Evolutionary conservation across 2,797 vertebrate genomes (phyloP).

Genomic region (Pseudotriccus pelzelni): DNA sequence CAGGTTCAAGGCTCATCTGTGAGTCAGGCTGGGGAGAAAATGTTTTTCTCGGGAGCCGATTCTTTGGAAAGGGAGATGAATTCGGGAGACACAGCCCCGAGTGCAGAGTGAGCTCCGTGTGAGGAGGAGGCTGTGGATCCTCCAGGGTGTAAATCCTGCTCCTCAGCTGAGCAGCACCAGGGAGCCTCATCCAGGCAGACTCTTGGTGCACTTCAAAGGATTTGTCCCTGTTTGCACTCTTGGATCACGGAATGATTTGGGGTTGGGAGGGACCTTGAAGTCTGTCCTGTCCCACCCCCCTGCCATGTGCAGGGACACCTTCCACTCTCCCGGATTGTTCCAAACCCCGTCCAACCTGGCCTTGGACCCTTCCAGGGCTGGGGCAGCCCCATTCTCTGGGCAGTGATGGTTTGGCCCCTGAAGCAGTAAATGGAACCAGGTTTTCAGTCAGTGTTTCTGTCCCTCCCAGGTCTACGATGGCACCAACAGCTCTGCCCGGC

Average conservation of each 20-base stretch:
- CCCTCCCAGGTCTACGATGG: conserved; percentile 90
- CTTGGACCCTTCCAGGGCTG: background rate
- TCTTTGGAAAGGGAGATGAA: background rate
- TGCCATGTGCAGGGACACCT: background rate
- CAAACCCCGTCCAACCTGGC: too few relatives aligned
- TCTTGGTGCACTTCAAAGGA: rapidly evolving
- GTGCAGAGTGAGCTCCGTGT: background rate
- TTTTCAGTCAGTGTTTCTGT: background rate
- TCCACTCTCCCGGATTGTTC: rapidly evolving
- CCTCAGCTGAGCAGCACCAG: background rate
- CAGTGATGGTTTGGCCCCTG: background rate
- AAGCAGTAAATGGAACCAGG: rapidly evolving
- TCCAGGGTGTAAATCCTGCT: background rate
- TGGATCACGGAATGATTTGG: background rate
- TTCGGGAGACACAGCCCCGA: background rate
- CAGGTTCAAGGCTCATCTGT: background rate
- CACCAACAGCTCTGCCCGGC: conserved; percentile 87
- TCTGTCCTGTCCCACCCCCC: rapidly evolving
- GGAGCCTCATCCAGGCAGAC: rapidly evolving
- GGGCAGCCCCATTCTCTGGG: background rate
- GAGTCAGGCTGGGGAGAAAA: background rate
- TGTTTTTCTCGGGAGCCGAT: background rate
- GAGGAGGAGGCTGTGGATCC: background rate
- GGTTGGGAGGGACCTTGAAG: background rate
- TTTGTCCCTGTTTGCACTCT: rapidly evolving